Base-by-base conservation (phyloP, 1,140 invertebrate genomes). In the Habropoda laboriosa region DNA sequence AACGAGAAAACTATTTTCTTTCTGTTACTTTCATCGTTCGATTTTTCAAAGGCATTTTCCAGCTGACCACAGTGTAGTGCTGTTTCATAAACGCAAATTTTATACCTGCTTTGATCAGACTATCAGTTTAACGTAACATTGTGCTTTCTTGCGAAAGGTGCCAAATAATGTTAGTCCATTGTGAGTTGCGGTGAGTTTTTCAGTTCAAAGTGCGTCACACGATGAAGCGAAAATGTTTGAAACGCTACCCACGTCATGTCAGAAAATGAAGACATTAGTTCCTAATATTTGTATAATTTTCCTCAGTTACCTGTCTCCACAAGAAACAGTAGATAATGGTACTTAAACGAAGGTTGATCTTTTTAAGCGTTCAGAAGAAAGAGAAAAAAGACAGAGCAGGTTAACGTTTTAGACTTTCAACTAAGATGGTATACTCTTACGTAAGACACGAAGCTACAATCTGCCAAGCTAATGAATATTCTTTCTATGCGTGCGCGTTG, bases 261-360 rank as follows among this genome's bases (percentile, higher is more conserved):
- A 1, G 27, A 60, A n/a, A 7, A 24, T 21, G 32, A 12, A 49
- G 35, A 64, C 24, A 30, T 7, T 12, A 75, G 47, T 42, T 64
- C 60, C 38, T 75, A 53, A 30, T 42, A 64, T 40, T 38, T 53
- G 3, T 64, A 75, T 38, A n/a, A 64, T 64, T 35, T 24, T 8
- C 27, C 16, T 61, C 24, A 13, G 30, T 73, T 73, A 47, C 42
- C 32, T 40, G 0, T n/a, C 42, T 27, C 6, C 6, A 7, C 2
- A 49, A n/a, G 6, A 1, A 3, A 12, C 30, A n/a, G 18, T 21
- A 24, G 35, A 3, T 5, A 18, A 12, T 16, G n/a, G 57, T 73
- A 58, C 13, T 45, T 35, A 32, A 72, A 58, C 8, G 16, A 63
- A 18, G 10, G 16, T 47, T n/a, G 16, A 7, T 18, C 3, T 5